These are phyloP conservation scores for Andrena haemorrhoa DNA, from an alignment of 2,888 invertebrate species.

Conservation along the genomic window DNA sequence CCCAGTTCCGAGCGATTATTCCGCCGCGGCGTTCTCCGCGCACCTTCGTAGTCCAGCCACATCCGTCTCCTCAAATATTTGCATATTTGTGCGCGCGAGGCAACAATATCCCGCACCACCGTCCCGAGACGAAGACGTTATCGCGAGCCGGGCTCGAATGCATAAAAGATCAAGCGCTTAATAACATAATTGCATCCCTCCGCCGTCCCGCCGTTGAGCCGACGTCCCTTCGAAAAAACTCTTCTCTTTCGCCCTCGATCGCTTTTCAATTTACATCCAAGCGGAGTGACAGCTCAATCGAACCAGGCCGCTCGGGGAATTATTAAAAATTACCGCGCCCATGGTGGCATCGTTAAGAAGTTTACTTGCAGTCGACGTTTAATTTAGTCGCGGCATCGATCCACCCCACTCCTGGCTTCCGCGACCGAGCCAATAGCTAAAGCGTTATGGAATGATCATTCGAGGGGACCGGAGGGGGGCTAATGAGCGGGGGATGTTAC, in stretches of 20 bases:
- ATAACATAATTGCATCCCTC: slow-evolving; percentile 44
- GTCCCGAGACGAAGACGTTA: slow-evolving; percentile 50
- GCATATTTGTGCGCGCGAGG: slow-evolving; percentile 19
- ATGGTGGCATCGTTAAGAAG: neutral
- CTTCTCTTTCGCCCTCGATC: neutral
- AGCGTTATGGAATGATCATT: slow-evolving; percentile 55
- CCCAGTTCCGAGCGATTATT: slow-evolving; percentile 2
- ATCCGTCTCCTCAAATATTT: slow-evolving; percentile 35
- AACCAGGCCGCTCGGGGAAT: neutral
- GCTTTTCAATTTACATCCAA: neutral
- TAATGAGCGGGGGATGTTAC: slow-evolving; percentile 64
- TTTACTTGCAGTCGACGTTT: slow-evolving; percentile 22
- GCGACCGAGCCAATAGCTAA: slow-evolving; percentile 14
- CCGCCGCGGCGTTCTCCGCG: neutral
- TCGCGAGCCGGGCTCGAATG: slow-evolving; percentile 40
- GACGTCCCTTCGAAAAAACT: neutral
- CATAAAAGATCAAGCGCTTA: slow-evolving; percentile 55
- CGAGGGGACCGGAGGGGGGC: neutral
- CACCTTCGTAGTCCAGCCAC: neutral
- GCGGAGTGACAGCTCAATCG: slow-evolving; percentile 32
- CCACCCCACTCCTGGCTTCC: neutral
- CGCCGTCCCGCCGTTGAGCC: slow-evolving; percentile 1
- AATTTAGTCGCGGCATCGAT: slow-evolving; percentile 39
- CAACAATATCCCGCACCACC: slow-evolving; percentile 15
- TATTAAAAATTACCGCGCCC: slow-evolving; percentile 1